Conservation (phyloP, 2,797 vertebrate genomes). For the Scyliorhinus canicula region DNA sequence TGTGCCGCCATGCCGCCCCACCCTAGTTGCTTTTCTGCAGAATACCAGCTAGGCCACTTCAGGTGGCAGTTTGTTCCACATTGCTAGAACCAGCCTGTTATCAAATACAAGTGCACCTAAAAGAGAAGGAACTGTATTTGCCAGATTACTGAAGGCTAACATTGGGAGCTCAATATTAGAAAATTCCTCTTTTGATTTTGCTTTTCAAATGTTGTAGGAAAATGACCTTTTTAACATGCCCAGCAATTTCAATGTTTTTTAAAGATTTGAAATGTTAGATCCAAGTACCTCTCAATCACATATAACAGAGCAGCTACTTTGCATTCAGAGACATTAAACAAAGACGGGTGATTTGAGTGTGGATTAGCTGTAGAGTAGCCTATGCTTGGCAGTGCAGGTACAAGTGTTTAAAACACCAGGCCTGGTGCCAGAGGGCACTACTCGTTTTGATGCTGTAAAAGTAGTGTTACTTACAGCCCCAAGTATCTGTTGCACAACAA, state of each 20-base stretch:
- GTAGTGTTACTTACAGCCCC: slow-evolving; percentile 32
- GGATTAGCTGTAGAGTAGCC: neutral
- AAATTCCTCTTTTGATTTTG: neutral
- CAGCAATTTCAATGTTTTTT: neutral
- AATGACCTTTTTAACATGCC: neutral
- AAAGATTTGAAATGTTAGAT: neutral
- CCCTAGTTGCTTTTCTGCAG: too few relatives aligned
- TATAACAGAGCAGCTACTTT: neutral
- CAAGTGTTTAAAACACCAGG: slow-evolving; percentile 19
- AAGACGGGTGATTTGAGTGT: slow-evolving; percentile 5
- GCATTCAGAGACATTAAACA: neutral
- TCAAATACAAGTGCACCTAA: neutral
- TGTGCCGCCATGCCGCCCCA: too few relatives aligned
- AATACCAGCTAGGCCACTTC: neutral
- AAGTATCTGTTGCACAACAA: slow-evolving; percentile 33
- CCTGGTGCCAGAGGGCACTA: slow-evolving; percentile 14
- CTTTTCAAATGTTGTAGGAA: neutral
- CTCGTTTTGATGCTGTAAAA: slow-evolving; percentile 2
- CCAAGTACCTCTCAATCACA: too few relatives aligned
- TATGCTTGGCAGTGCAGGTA: neutral
- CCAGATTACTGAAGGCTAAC: neutral
- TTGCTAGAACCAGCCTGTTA: neutral
- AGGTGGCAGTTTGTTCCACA: neutral
- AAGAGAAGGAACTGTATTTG: neutral
- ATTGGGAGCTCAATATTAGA: too few relatives aligned